Conservation (phyloP, 1,140 invertebrate species). For the Drosophila prosaltans region DNA sequence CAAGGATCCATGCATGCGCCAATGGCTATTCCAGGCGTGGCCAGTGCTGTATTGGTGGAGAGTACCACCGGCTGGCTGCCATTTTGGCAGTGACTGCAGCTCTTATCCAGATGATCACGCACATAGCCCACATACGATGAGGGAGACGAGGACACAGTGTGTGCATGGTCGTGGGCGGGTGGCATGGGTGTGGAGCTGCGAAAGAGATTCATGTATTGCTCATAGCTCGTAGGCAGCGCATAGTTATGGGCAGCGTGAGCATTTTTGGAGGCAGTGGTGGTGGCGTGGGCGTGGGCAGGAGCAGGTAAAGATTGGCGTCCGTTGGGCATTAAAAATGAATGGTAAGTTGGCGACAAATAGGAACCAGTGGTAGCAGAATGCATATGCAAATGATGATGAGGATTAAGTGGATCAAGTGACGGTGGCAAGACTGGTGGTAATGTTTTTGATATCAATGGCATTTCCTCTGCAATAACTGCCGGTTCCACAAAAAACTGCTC, state of each 20-base stretch:
- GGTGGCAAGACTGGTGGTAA: neutral
- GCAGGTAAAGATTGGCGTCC: constrained; percentile 51
- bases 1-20: constrained; percentile 74
- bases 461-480: constrained; percentile 61
- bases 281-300: constrained; percentile 56
- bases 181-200: constrained; percentile 65
- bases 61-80: constrained; percentile 78
- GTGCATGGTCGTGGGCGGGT: constrained; percentile 62
- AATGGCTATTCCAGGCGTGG: constrained; percentile 68
- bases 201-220: constrained; percentile 81
- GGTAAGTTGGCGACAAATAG: constrained; percentile 57
- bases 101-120: constrained; percentile 78
- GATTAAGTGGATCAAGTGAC: constrained; percentile 50
- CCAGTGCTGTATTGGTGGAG: constrained; percentile 73
- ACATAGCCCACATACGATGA: constrained; percentile 77
- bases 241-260: constrained; percentile 33
- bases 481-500: constrained; percentile 75
- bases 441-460: constrained; percentile 18
- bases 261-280: constrained; percentile 42
- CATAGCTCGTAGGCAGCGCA: constrained; percentile 65
- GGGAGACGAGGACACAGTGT: constrained; percentile 72
- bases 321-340: constrained; percentile 49
- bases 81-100: constrained; percentile 80
- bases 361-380: constrained; percentile 36
- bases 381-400: constrained; percentile 66